These are phyloP conservation scores for Eupeodes corollae DNA, from an alignment of 1,140 invertebrate species.

Conservation along the genomic window DNA sequence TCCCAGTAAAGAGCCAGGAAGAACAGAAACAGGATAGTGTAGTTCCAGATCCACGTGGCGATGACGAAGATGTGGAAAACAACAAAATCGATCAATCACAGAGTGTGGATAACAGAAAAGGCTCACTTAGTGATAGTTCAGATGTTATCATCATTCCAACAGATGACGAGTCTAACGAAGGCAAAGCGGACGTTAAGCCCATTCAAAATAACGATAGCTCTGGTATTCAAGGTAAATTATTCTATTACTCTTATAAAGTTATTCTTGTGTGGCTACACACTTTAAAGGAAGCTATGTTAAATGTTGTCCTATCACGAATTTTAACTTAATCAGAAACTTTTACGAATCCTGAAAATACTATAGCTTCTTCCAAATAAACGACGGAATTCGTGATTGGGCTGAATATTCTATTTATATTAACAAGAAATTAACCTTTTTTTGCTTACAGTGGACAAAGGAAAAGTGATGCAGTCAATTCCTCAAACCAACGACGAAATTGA, in stretches of 20 bases:
- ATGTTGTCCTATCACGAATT: no score
- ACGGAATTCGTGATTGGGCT: no score
- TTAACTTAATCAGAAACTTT: no score
- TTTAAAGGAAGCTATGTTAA: no score
- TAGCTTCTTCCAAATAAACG: neutral
- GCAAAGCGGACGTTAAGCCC: neutral
- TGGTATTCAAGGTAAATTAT: neutral
- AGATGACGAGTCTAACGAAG: slow-evolving; percentile 2
- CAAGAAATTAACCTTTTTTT: no score
- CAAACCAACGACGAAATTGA: no score
- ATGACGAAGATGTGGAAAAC: slow-evolving; percentile 1
- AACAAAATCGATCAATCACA: neutral
- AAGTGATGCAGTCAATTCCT: no score
- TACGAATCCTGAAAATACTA: neutral
- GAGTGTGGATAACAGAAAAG: neutral
- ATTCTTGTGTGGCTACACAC: no score
- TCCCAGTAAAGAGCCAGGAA: slow-evolving; percentile 3
- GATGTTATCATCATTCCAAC: slow-evolving; percentile 8
- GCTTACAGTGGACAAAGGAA: no score
- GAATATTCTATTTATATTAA: no score
- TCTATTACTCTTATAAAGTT: no score
- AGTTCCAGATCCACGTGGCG: slow-evolving; percentile 1
- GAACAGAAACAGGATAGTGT: neutral
- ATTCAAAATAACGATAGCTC: neutral
- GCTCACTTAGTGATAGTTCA: slow-evolving; percentile 4